phyloP scores from a whole-genome alignment of 92 coral and sea anemone species.

The Phenganax stokvisi region DNA sequence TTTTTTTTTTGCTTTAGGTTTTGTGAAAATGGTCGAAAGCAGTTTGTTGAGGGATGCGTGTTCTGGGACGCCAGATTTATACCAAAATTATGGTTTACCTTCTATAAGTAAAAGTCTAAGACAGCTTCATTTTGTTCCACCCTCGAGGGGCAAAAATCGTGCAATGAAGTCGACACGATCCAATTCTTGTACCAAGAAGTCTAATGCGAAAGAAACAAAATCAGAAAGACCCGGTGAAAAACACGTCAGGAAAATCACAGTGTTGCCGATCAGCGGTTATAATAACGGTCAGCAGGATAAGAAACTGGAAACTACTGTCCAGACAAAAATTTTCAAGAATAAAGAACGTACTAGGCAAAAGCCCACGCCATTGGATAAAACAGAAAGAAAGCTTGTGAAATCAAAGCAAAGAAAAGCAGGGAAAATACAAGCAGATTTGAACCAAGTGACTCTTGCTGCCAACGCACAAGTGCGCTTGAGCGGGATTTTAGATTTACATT shows the following conservation, averaged over 20 bases:
- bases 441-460: neutral
- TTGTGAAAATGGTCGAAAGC: constrained; percentile 21
- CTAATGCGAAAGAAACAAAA: neutral
- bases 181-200: neutral
- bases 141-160: neutral
- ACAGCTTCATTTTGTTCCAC: constrained; percentile 9
- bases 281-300: neutral
- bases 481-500: neutral
- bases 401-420: neutral
- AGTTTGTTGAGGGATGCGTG: neutral
- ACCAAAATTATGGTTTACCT: neutral
- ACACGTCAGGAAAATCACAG: constrained; percentile 14
- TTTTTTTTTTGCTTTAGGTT: neutral
- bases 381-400: neutral
- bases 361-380: no score
- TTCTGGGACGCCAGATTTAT: neutral
- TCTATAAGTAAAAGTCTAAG: neutral
- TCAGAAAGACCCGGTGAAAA: neutral
- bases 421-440: neutral
- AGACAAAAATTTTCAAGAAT: neutral
- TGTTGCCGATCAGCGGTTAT: constrained; percentile 14
- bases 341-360: neutral
- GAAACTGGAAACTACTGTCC: neutral
- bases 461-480: constrained; percentile 1
- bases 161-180: neutral